These are phyloP conservation scores for Leucophenga montana DNA, from an alignment of 2,888 invertebrate genomes.

Conservation along the genomic window DNA sequence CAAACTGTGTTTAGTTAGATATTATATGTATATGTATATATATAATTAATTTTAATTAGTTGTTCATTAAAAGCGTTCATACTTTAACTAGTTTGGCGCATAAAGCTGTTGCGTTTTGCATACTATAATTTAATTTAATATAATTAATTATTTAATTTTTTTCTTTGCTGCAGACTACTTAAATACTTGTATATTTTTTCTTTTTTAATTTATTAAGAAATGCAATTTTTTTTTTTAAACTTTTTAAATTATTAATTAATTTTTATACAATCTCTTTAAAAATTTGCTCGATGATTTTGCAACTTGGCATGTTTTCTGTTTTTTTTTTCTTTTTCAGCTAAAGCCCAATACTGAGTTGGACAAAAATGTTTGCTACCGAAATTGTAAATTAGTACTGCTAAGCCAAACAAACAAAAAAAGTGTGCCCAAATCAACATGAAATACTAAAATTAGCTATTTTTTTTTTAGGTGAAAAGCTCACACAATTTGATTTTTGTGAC, in stretches of 20 bases:
- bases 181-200: slow-evolving; percentile 52
- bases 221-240: slow-evolving; percentile 49
- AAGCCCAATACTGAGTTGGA: too few species aligned
- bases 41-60: slow-evolving; percentile 23
- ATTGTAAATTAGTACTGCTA: too few species aligned
- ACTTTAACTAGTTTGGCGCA: slow-evolving; percentile 64
- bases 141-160: slow-evolving; percentile 26
- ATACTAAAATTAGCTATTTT: too few species aligned
- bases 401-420: too few species aligned
- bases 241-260: slow-evolving; percentile 45
- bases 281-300: not conserved
- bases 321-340: slow-evolving; percentile 12
- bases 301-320: not conserved
- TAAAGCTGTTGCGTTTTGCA: slow-evolving; percentile 59
- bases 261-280: slow-evolving; percentile 12
- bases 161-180: slow-evolving; percentile 52
- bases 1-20: slow-evolving; percentile 39
- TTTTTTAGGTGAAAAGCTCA: too few species aligned
- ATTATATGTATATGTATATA: slow-evolving; percentile 46
- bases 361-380: too few species aligned
- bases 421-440: too few species aligned
- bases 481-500: too few species aligned
- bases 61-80: slow-evolving; percentile 38
- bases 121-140: slow-evolving; percentile 25
- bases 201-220: slow-evolving; percentile 51